A percentile compares a stretch with the other conserved stretches of the same genome.
These are phyloP conservation scores for Halcyon senegalensis DNA, from an alignment of 2,113 vertebrate genomes.

Conservation along the genomic window DNA sequence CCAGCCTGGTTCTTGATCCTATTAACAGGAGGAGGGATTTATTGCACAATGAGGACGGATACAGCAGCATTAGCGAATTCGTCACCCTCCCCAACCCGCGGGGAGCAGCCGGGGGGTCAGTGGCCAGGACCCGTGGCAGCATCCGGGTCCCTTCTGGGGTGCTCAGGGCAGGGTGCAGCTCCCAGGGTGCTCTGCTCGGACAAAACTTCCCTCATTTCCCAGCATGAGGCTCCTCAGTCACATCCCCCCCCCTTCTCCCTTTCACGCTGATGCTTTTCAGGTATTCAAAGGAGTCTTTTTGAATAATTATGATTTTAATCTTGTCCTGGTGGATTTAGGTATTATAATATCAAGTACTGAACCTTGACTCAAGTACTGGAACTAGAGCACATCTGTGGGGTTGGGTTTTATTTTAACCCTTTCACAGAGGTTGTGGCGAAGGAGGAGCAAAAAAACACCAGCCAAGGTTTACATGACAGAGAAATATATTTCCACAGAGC, in stretches of 20 bases:
- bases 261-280: background rate
- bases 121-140: background rate
- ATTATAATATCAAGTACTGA: background rate
- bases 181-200: background rate
- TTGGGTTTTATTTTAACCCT: background rate
- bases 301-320: background rate
- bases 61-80: background rate
- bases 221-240: no score
- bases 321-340: background rate
- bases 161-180: background rate
- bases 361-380: background rate
- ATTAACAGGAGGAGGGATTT: background rate
- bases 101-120: no score
- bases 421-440: background rate
- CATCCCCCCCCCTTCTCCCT: background rate
- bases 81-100: background rate
- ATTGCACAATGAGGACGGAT: background rate
- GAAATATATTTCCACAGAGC: background rate
- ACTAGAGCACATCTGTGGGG: background rate
- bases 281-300: background rate
- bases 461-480: background rate
- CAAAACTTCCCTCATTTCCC: background rate
- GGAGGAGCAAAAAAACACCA: background rate
- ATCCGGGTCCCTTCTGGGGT: background rate
- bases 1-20: background rate